Evolutionary conservation across 2,888 invertebrate genomes (phyloP).

Genomic region (Sesia bembeciformis): DNA sequence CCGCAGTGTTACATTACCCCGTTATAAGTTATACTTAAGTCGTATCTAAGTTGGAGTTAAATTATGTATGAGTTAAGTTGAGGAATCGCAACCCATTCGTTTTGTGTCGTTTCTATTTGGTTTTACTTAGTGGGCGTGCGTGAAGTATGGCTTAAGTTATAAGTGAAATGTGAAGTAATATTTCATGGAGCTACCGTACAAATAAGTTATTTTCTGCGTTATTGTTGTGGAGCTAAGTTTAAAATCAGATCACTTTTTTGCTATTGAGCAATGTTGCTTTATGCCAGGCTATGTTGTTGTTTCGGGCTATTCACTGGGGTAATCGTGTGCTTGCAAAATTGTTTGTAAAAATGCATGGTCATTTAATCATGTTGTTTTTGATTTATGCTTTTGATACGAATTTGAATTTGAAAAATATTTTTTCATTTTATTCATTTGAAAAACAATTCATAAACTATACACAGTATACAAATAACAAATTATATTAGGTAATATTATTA

Average conservation of each 20-base stretch:
- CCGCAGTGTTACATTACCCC: slow-evolving; percentile 12
- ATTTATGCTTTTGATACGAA: too few species aligned
- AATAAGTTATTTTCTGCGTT: not conserved
- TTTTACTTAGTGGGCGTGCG: slow-evolving; percentile 25
- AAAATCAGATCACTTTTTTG: not conserved
- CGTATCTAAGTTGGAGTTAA: not conserved
- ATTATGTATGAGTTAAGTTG: slow-evolving; percentile 16
- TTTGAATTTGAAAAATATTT: too few species aligned
- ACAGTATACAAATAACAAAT: too few species aligned
- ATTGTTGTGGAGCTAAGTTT: not conserved
- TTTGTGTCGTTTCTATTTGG: slow-evolving; percentile 17
- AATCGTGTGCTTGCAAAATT: too few species aligned
- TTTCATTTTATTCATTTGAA: too few species aligned
- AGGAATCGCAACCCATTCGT: slow-evolving; percentile 30
- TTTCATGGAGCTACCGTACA: not conserved
- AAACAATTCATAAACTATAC: too few species aligned
- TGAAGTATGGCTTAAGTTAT: slow-evolving; percentile 19
- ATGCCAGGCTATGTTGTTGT: too few species aligned
- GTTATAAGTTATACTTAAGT: not conserved
- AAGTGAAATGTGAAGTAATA: slow-evolving; percentile 4
- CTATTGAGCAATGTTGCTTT: not conserved
- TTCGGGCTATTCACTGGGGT: too few species aligned
- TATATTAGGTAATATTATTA: too few species aligned
- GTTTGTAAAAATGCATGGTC: too few species aligned
- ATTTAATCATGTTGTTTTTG: too few species aligned